Percentiles rank a stretch among this genome's conserved stretches.
These are phyloP conservation scores for Luscinia luscinia DNA, from an alignment of 2,797 vertebrate species.

Conservation along the genomic window DNA sequence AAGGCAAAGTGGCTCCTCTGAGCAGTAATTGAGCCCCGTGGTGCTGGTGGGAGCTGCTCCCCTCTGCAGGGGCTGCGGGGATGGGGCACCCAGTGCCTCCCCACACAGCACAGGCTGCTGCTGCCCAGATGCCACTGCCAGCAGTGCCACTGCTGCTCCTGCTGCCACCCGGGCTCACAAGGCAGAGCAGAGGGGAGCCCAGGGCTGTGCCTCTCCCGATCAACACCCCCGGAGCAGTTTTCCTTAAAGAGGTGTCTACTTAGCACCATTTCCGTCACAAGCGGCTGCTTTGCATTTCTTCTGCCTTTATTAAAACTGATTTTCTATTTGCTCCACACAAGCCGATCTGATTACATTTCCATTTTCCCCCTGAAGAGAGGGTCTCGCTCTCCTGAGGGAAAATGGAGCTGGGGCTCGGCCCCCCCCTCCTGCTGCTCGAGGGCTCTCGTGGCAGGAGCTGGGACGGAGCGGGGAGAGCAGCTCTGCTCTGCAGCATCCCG, in stretches of 20 bases:
- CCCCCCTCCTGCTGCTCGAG: background rate
- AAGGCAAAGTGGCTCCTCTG: slow-evolving; percentile 74
- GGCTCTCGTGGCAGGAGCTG: slow-evolving; percentile 5
- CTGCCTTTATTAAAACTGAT: slow-evolving; percentile 84
- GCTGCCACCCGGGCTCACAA: background rate
- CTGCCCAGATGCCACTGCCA: fast-evolving
- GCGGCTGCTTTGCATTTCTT: slow-evolving; percentile 81
- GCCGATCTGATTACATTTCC: slow-evolving; percentile 83
- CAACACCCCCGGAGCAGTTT: slow-evolving; percentile 49
- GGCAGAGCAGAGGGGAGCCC: slow-evolving; percentile 11
- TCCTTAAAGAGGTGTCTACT: slow-evolving; percentile 73
- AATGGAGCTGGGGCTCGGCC: background rate
- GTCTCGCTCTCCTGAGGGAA: background rate
- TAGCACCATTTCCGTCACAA: slow-evolving; percentile 79
- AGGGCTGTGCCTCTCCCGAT: background rate
- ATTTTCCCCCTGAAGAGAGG: slow-evolving; percentile 75
- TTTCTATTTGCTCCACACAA: slow-evolving; percentile 83
- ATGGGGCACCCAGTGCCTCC: fast-evolving
- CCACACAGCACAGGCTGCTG: fast-evolving
- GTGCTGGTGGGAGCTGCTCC: background rate
- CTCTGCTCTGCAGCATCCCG: slow-evolving; percentile 19
- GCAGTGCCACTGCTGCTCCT: background rate
- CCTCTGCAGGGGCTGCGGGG: background rate
- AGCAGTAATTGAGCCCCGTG: slow-evolving; percentile 73
- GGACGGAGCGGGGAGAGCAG: background rate